These are phyloP conservation scores for Brachypterus glaber DNA, from an alignment of 2,888 invertebrate species.

Conservation along the genomic window DNA sequence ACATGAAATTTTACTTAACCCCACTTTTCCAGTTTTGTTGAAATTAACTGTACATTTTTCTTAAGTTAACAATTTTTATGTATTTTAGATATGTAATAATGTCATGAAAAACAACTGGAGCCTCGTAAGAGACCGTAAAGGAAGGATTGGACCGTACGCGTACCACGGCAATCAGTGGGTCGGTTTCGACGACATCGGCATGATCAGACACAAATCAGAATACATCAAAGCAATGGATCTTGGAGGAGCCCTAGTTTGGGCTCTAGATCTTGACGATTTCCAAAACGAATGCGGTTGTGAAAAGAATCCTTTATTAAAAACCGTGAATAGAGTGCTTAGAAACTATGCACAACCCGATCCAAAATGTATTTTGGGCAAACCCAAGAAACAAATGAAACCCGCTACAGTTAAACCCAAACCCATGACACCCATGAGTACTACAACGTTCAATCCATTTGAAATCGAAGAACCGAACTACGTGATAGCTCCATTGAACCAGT, in stretches of 20 bases:
- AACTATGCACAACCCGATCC: slow-evolving; percentile 58
- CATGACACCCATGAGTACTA: slow-evolving; percentile 10
- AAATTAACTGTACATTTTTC: too few species aligned
- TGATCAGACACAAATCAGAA: slow-evolving; percentile 75
- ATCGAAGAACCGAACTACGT: slow-evolving; percentile 1
- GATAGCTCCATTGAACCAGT: slow-evolving; percentile 2
- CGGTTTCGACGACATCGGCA: slow-evolving; percentile 79
- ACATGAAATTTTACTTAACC: too few species aligned
- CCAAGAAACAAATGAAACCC: slow-evolving; percentile 13
- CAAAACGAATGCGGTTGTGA: slow-evolving; percentile 73
- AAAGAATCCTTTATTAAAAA: slow-evolving; percentile 66
- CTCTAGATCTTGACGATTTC: slow-evolving; percentile 80
- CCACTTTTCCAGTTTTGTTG: too few species aligned
- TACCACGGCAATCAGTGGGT: slow-evolving; percentile 83
- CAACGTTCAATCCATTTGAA: slow-evolving; percentile 6
- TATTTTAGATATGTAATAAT: slow-evolving; percentile 69
- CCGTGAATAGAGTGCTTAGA: slow-evolving; percentile 71
- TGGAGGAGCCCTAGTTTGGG: slow-evolving; percentile 86
- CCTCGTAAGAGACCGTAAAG: slow-evolving; percentile 62
- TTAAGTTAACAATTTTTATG: too few species aligned
- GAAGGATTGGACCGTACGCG: slow-evolving; percentile 83
- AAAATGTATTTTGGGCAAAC: slow-evolving; percentile 46
- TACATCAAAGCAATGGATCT: slow-evolving; percentile 70
- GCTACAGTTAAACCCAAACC: slow-evolving; percentile 17
- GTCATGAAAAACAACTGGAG: slow-evolving; percentile 67